phyloP scores from a whole-genome alignment of 2,888 invertebrate species.

The Didymodactylos carnosus region DNA sequence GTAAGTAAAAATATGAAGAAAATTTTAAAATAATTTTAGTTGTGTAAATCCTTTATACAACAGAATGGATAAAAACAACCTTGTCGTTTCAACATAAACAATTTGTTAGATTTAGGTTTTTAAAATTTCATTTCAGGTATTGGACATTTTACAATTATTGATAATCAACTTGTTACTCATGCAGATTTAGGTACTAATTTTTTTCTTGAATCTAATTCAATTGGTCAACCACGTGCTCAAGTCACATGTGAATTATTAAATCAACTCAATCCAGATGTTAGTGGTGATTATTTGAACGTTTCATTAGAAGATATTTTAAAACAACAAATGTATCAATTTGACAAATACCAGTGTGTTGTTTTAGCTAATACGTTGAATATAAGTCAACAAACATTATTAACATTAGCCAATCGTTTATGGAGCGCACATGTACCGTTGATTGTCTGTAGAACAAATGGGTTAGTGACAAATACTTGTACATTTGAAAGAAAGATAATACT shows the following conservation, averaged over 20 bases:
- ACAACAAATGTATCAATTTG: not conserved
- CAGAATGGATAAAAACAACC: no score
- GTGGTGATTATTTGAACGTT: slow-evolving; percentile 66
- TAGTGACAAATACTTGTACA: no score
- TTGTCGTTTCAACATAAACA: no score
- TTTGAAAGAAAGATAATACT: no score
- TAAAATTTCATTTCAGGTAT: slow-evolving; percentile 16
- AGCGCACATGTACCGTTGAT: slow-evolving; percentile 62
- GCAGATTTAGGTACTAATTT: slow-evolving; percentile 44
- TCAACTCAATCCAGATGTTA: slow-evolving; percentile 76
- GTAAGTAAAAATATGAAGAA: slow-evolving; percentile 35
- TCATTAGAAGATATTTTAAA: not conserved
- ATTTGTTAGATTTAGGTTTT: not conserved
- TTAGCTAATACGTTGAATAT: not conserved
- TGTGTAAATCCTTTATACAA: no score
- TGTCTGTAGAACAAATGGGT: slow-evolving; percentile 68
- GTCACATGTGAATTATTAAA: slow-evolving; percentile 58
- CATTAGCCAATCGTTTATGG: slow-evolving; percentile 61
- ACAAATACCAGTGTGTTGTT: not conserved
- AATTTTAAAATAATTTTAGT: no score
- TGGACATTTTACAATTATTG: slow-evolving; percentile 54
- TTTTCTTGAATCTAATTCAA: slow-evolving; percentile 40
- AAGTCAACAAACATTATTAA: slow-evolving; percentile 45
- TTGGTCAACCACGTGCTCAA: slow-evolving; percentile 45
- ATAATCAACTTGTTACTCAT: slow-evolving; percentile 62